A percentile compares a stretch with the other conserved stretches of the same genome.
phyloP scores from a whole-genome alignment of 1,140 invertebrate genomes.

The Meloidogyne exigua region DNA sequence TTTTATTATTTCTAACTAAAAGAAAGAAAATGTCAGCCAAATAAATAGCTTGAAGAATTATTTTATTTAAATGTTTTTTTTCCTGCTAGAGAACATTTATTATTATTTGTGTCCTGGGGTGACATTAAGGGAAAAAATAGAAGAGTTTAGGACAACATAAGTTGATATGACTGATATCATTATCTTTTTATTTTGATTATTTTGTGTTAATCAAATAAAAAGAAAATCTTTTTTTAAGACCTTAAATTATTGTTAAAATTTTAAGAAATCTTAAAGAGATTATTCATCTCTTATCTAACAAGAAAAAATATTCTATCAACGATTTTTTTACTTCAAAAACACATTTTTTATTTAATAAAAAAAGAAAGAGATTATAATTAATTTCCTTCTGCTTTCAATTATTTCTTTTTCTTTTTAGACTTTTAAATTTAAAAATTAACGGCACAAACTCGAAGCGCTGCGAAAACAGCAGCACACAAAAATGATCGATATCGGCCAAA shows the following conservation, averaged over 20 bases:
- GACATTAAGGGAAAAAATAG: neutral
- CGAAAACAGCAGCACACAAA: neutral
- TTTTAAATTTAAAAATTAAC: neutral
- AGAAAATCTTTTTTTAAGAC: no score
- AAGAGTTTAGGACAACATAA: neutral
- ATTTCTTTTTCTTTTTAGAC: neutral
- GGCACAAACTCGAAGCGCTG: neutral
- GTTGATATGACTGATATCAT: neutral
- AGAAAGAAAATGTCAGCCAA: no score
- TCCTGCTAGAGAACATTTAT: neutral
- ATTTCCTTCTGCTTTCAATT: neutral
- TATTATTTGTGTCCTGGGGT: neutral
- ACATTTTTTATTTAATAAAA: no score
- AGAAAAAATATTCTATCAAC: neutral
- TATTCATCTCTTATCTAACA: neutral
- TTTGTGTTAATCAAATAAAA: neutral
- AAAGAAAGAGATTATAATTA: neutral
- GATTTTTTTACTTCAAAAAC: neutral
- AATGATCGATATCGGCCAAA: neutral
- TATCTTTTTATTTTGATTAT: neutral
- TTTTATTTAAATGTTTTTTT: no score
- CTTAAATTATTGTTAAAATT: neutral
- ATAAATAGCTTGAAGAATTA: neutral
- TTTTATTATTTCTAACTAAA: no score
- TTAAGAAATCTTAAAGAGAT: neutral